Conservation (phyloP, 2,113 vertebrate genomes). For the Candoia aspera region DNA sequence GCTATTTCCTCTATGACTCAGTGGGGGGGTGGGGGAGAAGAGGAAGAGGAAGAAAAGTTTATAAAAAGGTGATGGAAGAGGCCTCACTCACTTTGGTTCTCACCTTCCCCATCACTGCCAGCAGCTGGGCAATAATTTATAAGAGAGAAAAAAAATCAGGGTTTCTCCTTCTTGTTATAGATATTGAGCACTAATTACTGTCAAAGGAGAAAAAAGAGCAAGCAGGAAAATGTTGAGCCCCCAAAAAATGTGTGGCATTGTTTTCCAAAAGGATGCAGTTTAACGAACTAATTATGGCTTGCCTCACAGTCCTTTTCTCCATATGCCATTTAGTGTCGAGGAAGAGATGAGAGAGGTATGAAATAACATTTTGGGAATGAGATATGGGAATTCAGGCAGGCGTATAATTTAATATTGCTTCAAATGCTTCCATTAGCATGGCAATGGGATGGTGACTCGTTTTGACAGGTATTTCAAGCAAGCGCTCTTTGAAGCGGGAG, state of each 20-base stretch:
- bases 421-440: slow-evolving; percentile 46
- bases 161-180: background rate
- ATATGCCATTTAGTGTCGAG: slow-evolving; percentile 39
- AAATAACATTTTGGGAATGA: slow-evolving; percentile 64
- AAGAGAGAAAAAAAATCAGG: background rate
- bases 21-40: too few species aligned
- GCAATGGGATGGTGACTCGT: background rate
- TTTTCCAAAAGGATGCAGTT: slow-evolving; percentile 66
- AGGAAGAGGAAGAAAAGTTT: background rate
- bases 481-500: background rate
- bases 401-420: slow-evolving; percentile 54
- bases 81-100: background rate
- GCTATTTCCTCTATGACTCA: background rate
- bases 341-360: slow-evolving; percentile 43
- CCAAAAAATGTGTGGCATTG: slow-evolving; percentile 61
- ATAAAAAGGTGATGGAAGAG: background rate
- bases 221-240: slow-evolving; percentile 54
- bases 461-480: background rate
- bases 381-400: slow-evolving; percentile 53
- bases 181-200: background rate
- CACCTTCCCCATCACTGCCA: background rate
- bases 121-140: background rate
- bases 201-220: background rate
- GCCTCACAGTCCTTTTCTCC: slow-evolving; percentile 51
- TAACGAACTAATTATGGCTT: slow-evolving; percentile 71